Base-by-base conservation (phyloP, 2,888 invertebrate genomes). In the Hedya salicella region DNA sequence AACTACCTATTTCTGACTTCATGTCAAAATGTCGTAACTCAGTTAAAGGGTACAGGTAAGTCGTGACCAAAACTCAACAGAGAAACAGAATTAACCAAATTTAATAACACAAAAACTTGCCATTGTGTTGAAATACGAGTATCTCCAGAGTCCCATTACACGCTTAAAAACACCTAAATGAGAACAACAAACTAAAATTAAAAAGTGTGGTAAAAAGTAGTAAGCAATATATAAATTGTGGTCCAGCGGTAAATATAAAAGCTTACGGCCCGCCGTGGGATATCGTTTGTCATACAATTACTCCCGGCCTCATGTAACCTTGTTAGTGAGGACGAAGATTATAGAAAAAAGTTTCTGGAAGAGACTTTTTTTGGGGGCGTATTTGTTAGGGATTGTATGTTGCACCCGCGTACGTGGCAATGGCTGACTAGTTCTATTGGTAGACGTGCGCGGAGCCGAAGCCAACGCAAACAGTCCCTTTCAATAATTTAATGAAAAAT, bases 251-350 rank as follows among this genome's bases (percentile, higher is more conserved):
- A 71, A 72, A 73, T 72, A 72, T 73, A 74, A 76, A 76, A 73
- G 69, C 70, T 61, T 40, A 52, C 52, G 19, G 67, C 67, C 70
- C 71, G 71, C 69, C 68, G 57, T 62, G 73, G 75, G 75, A 76
- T 78, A 78, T 79, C 79, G 78, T 79, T 78, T 75, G 76, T 78
- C 76, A 79, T 76, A 77, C 78, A 79, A 79, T 79, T 79, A 79
- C 74, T 75, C 72, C 66, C 50, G 66, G 71, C 73, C 71, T 72
- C 68, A 69, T 71, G 52, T 65, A 75, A 71, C 75, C 74, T 78
- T 78, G 78, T 79, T 78, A 76, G 73, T 67, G 54, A 25, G 39
- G 36, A 67, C 72, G 3, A 0, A 8, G 69, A 68, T 44, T 1
- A 21, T 25, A 19, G 69, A 67, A 49, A 44, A 46, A 39, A n/a